These are phyloP conservation scores for Pheosia gnoma DNA, from an alignment of 2,888 invertebrate genomes.

Conservation along the genomic window DNA sequence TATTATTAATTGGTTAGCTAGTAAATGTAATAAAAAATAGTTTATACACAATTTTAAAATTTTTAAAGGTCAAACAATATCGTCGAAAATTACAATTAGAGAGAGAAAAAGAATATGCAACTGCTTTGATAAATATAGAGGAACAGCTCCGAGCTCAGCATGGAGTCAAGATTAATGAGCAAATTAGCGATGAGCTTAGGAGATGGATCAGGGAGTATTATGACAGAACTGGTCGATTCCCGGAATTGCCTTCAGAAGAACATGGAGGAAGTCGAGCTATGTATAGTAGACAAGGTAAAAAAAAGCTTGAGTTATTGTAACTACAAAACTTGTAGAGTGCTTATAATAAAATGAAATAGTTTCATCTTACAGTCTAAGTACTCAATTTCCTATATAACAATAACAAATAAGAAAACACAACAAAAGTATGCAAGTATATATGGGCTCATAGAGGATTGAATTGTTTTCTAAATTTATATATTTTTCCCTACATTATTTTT, in stretches of 20 bases:
- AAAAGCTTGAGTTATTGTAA: background rate
- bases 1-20: background rate
- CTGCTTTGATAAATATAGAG: slow-evolving; percentile 85
- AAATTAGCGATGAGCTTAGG: slow-evolving; percentile 93
- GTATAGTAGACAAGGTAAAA: slow-evolving; percentile 89
- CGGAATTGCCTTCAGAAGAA: slow-evolving; percentile 96
- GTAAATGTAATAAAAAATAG: background rate
- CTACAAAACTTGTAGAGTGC: too few species aligned
- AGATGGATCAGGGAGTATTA: slow-evolving; percentile 94
- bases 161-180: slow-evolving; percentile 91
- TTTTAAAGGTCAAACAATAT: slow-evolving; percentile 71
- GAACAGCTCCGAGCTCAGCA: slow-evolving; percentile 88
- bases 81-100: slow-evolving; percentile 87
- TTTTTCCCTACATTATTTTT: too few species aligned
- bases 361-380: background rate
- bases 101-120: slow-evolving; percentile 88
- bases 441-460: too few species aligned
- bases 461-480: too few species aligned
- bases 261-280: slow-evolving; percentile 94
- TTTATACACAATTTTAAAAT: slow-evolving; percentile 6
- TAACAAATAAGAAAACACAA: too few species aligned
- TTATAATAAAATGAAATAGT: background rate
- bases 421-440: too few species aligned
- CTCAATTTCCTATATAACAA: background rate
- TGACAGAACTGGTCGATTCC: slow-evolving; percentile 92